A percentile compares a stretch with the other conserved stretches of the same genome.
Conservation (phyloP, 2,888 invertebrate species). For the Oligia strigilis region DNA sequence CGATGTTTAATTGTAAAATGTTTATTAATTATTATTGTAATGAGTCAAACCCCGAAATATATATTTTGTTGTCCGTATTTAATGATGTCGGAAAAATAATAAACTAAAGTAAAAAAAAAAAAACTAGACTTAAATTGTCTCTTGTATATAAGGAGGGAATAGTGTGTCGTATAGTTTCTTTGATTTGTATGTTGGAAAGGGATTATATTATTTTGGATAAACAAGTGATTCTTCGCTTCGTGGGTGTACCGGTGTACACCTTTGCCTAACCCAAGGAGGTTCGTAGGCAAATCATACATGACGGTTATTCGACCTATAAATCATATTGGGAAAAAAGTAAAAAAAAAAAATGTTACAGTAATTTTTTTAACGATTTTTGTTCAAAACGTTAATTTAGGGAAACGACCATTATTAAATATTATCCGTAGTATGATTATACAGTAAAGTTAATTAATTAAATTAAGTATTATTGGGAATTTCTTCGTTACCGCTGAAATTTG, state of each 20-base stretch:
- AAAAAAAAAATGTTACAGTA: not conserved
- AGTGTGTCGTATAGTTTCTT: not conserved
- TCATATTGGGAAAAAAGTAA: not conserved
- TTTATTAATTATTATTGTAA: slow-evolving; percentile 49
- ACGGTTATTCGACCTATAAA: not conserved
- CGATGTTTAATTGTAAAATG: slow-evolving; percentile 58
- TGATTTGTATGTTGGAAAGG: not conserved
- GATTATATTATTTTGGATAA: slow-evolving; percentile 2
- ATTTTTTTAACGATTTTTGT: not conserved
- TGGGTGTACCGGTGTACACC: slow-evolving; percentile 46
- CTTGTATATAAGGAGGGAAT: slow-evolving; percentile 1
- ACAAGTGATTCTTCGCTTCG: slow-evolving; percentile 35
- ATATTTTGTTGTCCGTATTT: slow-evolving; percentile 25
- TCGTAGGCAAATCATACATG: slow-evolving; percentile 26
- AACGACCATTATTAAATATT: slow-evolving; percentile 37
- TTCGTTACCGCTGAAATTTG: slow-evolving; percentile 52
- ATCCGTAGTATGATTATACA: slow-evolving; percentile 33
- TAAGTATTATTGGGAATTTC: slow-evolving; percentile 38
- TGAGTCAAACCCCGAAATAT: slow-evolving; percentile 38
- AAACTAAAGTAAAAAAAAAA: not conserved
- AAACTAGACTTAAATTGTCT: slow-evolving; percentile 20
- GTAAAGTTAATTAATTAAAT: slow-evolving; percentile 18
- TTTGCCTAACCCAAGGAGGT: slow-evolving; percentile 42
- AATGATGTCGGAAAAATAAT: slow-evolving; percentile 12
- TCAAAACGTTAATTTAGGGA: slow-evolving; percentile 31